Evolutionary conservation across 2,797 vertebrate species (phyloP).

Genomic region (Rhabdophis nuchalis): DNA sequence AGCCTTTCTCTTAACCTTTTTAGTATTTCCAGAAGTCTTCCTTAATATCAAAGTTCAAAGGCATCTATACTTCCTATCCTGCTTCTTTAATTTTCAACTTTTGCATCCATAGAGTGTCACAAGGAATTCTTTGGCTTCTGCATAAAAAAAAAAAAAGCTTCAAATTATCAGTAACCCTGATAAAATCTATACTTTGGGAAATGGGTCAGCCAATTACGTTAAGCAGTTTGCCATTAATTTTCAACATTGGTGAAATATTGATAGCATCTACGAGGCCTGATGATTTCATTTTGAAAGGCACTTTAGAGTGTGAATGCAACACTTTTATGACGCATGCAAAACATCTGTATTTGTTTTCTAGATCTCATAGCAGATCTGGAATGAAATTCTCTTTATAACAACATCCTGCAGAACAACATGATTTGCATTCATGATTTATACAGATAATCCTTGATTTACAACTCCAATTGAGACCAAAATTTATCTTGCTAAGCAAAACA

Average conservation of each 20-base stretch:
- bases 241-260: neutral
- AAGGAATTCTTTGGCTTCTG: neutral
- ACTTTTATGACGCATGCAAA: neutral
- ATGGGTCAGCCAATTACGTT: neutral
- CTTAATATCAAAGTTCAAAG: neutral
- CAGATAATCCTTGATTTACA: neutral
- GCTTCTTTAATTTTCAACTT: neutral
- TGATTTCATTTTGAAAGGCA: neutral
- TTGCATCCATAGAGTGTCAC: neutral
- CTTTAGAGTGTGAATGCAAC: neutral
- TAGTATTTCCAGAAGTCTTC: neutral
- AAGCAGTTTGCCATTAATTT: neutral
- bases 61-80: neutral
- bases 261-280: neutral
- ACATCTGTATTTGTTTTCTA: neutral
- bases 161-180: neutral
- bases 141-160: neutral
- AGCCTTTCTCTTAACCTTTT: neutral
- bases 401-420: neutral
- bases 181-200: neutral
- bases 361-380: neutral
- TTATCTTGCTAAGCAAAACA: neutral
- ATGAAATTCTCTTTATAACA: neutral
- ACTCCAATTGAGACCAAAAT: neutral
- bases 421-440: neutral